Percentiles rank a stretch among this genome's conserved stretches.
Evolutionary conservation across 2,113 vertebrate genomes (phyloP).

Genomic region (Salvelinus alpinus): DNA sequence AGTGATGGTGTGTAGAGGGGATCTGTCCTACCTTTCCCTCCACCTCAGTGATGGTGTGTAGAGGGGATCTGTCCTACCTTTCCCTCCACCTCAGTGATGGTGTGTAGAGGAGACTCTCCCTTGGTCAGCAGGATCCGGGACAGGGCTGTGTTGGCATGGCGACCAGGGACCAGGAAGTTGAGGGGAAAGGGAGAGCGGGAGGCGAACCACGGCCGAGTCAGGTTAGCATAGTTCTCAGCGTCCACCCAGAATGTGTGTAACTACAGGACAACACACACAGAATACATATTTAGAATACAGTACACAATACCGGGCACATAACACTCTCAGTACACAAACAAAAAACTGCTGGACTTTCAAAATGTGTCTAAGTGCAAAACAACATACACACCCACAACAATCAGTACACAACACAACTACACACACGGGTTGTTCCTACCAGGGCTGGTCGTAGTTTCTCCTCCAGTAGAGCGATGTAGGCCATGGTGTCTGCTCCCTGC

Average conservation of each 20-base stretch:
- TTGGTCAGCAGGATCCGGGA: conserved; percentile 89
- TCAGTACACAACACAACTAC: background rate
- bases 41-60: conserved; percentile 85
- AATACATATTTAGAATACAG: background rate
- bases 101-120: conserved; percentile 84
- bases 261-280: conserved; percentile 62
- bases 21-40: conserved; percentile 72
- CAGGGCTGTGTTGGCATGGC: conserved; percentile 81
- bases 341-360: no score
- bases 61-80: conserved; percentile 82
- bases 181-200: conserved; percentile 91
- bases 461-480: conserved; percentile 93
- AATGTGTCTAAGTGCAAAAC: background rate
- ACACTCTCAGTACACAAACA: no score
- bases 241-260: conserved; percentile 99
- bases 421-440: conserved; percentile 64
- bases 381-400: background rate
- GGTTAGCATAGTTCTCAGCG: conserved; percentile 88
- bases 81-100: conserved; percentile 87
- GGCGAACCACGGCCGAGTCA: conserved; percentile 95
- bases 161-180: conserved; percentile 85
- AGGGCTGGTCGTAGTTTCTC: conserved; percentile 90
- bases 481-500: conserved; percentile 95
- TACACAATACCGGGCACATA: background rate
- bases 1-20: conserved; percentile 81